Conservation (phyloP, 1,140 invertebrate species). For the Archivesica marissinica region DNA sequence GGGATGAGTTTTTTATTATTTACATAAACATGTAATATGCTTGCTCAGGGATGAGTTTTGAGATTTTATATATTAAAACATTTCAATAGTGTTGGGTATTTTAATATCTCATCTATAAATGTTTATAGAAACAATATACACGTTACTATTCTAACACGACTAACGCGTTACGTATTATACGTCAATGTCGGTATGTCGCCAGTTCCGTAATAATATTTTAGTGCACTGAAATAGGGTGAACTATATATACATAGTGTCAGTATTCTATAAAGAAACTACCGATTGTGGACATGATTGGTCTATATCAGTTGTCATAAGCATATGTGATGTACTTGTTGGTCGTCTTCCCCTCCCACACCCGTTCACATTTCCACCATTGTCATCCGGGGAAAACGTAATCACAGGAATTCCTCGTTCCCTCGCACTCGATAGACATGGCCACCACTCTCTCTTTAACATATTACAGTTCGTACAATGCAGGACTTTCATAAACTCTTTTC, state of each 20-base stretch:
- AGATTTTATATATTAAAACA: too few species aligned
- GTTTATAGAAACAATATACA: too few species aligned
- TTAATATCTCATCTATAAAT: too few species aligned
- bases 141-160: too few species aligned
- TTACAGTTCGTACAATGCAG: conserved; percentile 76
- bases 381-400: conserved; percentile 66
- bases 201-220: too few species aligned
- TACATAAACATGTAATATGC: too few species aligned
- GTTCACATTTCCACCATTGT: conserved; percentile 44
- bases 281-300: conserved; percentile 44
- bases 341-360: background rate
- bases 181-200: too few species aligned
- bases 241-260: background rate
- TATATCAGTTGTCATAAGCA: conserved; percentile 46
- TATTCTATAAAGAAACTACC: conserved; percentile 35
- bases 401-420: conserved; percentile 62
- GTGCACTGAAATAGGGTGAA: too few species aligned
- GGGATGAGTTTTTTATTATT: too few species aligned
- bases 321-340: conserved; percentile 39
- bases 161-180: too few species aligned
- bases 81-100: too few species aligned
- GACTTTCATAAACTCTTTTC: conserved; percentile 85
- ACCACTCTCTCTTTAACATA: conserved; percentile 57
- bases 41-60: too few species aligned
- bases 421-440: conserved; percentile 12